These are phyloP conservation scores for Blastobasis adustella DNA, from an alignment of 2,888 invertebrate species.

Conservation along the genomic window DNA sequence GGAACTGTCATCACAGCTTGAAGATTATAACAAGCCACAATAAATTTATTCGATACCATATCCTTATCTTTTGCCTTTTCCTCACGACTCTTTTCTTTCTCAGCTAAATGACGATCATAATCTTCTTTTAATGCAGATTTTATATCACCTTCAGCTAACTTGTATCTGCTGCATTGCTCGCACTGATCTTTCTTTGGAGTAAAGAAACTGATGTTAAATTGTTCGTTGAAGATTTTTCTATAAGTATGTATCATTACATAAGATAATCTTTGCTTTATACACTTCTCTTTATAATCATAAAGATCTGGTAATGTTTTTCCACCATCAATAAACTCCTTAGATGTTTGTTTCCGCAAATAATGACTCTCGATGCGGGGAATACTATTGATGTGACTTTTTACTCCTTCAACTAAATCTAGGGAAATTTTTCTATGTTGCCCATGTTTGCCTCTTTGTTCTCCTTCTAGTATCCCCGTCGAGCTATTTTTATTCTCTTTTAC, in stretches of 20 bases:
- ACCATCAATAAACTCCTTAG: not conserved
- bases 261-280: not conserved
- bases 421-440: not conserved
- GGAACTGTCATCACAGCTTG: slow-evolving; percentile 17
- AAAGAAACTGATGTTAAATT: not conserved
- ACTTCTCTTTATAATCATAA: not conserved
- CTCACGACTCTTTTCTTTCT: not conserved
- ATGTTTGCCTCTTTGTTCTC: not conserved
- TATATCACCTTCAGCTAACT: not conserved
- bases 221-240: not conserved
- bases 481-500: slow-evolving; percentile 8
- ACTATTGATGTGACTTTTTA: not conserved
- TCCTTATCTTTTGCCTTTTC: not conserved
- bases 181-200: not conserved
- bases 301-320: not conserved
- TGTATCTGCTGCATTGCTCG: not conserved
- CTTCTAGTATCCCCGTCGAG: not conserved
- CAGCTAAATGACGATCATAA: not conserved
- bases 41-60: not conserved
- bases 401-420: not conserved
- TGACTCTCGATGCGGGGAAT: slow-evolving; percentile 9
- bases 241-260: not conserved
- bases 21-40: slow-evolving; percentile 18
- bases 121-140: not conserved
- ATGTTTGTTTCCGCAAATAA: slow-evolving; percentile 14